A percentile compares a stretch with the other conserved stretches of the same genome.
These are phyloP conservation scores for Epizoanthus illoricatus DNA, from an alignment of 92 coral and sea anemone species.

Conservation along the genomic window DNA sequence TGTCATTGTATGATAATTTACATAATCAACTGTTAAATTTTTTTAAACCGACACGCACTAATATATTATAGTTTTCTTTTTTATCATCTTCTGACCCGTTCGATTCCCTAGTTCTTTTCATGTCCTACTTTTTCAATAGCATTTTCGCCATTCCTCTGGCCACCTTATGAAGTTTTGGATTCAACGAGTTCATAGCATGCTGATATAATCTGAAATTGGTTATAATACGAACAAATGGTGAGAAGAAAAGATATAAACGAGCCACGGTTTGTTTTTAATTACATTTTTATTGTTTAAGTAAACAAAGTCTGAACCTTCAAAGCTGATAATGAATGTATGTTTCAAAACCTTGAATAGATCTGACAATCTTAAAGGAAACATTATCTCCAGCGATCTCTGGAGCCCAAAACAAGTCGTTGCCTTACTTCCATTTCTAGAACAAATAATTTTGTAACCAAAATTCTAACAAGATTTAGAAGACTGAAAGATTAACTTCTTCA, in stretches of 20 bases:
- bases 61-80: neutral
- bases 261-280: neutral
- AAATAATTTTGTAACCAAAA: too few species aligned
- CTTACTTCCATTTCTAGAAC: too few species aligned
- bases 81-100: too few species aligned
- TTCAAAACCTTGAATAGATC: neutral
- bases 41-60: neutral
- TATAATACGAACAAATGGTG: neutral
- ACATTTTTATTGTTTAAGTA: neutral
- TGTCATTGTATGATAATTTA: neutral
- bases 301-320: neutral
- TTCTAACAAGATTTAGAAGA: too few species aligned
- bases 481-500: too few species aligned
- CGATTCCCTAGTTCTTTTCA: too few species aligned
- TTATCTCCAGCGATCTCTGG: too few species aligned
- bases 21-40: neutral
- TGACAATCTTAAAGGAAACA: neutral
- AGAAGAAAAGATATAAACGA: neutral
- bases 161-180: too few species aligned
- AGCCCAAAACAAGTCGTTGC: too few species aligned
- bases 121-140: too few species aligned
- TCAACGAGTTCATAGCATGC: too few species aligned
- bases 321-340: neutral
- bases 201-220: neutral
- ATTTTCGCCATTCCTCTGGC: too few species aligned